A percentile compares a stretch with the other conserved stretches of the same genome.
phyloP scores from a whole-genome alignment of 30 jellyfish, hydroid and myxozoan genomes.

The Morbakka virulenta region DNA sequence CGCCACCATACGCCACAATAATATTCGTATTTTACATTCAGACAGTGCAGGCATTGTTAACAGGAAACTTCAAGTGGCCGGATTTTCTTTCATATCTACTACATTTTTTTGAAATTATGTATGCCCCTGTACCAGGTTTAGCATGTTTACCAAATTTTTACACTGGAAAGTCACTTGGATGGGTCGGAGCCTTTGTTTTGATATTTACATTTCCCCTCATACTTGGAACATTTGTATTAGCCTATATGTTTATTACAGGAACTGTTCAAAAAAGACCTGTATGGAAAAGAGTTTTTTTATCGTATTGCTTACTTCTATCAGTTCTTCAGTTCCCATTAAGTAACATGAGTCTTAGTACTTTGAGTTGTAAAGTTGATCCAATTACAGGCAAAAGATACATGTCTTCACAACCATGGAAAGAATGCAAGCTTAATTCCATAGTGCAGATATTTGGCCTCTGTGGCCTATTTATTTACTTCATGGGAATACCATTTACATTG shows the following conservation, averaged over 20 bases:
- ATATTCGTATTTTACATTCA: conserved; percentile 96
- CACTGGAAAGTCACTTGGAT: conserved; percentile 91
- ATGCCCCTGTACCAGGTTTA: conserved; percentile 99
- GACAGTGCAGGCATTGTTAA: conserved; percentile 86
- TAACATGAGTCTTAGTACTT: conserved; percentile 91
- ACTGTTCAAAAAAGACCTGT: conserved; percentile 94
- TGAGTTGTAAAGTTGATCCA: conserved; percentile 88
- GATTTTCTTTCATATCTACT: conserved; percentile 70
- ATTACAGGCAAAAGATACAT: conserved; percentile 67
- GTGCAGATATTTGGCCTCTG: conserved; percentile 86
- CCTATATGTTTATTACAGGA: conserved; percentile 77
- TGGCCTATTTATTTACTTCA: conserved; percentile 82
- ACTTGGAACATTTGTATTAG: conserved; percentile 74
- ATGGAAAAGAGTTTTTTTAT: conserved; percentile 85
- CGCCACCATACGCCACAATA: conserved; percentile 97
- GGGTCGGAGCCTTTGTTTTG: conserved; percentile 98
- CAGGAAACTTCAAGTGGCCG: conserved; percentile 98
- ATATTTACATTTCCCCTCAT: conserved; percentile 73
- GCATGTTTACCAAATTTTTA: conserved; percentile 94
- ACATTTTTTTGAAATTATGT: conserved; percentile 84
- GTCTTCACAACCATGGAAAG: conserved; percentile 99
- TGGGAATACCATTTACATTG: conserved; percentile 91
- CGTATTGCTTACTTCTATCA: conserved; percentile 85
- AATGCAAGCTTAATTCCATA: conserved; percentile 65
- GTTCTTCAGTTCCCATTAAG: conserved; percentile 95